phyloP scores from a whole-genome alignment of 2,113 vertebrate genomes.

The Odontophorus gujanensis region DNA sequence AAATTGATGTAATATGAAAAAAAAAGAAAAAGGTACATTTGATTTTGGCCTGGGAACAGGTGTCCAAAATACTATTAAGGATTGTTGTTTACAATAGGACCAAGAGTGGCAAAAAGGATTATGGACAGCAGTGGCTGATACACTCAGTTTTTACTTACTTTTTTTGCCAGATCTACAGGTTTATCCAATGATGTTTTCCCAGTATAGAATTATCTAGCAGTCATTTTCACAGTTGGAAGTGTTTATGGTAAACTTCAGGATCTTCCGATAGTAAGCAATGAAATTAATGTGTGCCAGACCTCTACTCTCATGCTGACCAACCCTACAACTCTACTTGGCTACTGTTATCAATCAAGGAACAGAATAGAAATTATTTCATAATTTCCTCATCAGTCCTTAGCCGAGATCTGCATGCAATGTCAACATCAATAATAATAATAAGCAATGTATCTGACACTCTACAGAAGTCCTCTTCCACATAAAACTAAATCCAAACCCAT shows the following conservation, averaged over 20 bases:
- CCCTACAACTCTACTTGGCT: not conserved
- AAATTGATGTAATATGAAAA: not conserved
- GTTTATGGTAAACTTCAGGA: not conserved
- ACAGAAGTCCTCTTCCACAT: not conserved
- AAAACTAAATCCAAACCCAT: not conserved
- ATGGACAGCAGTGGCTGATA: not conserved
- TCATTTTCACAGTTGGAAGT: not conserved
- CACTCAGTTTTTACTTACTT: not conserved
- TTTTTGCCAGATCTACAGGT: not conserved
- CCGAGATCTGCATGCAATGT: not conserved
- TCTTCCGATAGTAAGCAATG: not conserved
- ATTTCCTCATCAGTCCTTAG: not conserved
- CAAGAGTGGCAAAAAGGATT: not conserved
- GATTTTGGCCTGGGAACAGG: not conserved
- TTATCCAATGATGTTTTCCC: fast-evolving
- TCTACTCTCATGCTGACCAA: not conserved
- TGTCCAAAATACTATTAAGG: not conserved
- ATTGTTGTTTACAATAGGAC: not conserved
- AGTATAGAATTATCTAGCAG: not conserved
- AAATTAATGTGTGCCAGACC: not conserved
- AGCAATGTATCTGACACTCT: not conserved
- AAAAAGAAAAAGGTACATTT: not conserved
- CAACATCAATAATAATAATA: not conserved
- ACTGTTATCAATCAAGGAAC: not conserved
- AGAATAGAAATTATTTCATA: not conserved